Conservation (phyloP, 2,888 invertebrate genomes). For the Spodoptera picta region DNA sequence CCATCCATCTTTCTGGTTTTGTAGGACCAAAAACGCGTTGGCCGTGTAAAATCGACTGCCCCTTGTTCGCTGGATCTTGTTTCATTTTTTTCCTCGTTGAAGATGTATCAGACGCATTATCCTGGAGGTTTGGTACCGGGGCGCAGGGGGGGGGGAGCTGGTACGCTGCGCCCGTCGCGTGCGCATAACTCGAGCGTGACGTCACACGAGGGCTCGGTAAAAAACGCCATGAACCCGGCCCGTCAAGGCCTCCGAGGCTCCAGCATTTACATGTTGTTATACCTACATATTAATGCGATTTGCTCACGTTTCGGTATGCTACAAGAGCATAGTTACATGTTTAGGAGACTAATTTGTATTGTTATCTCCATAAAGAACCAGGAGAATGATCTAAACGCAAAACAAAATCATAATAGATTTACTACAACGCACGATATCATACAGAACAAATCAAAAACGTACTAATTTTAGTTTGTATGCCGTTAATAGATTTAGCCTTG, state of each 20-base stretch:
- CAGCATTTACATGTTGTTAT: slow-evolving; percentile 75
- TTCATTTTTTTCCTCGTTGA: slow-evolving; percentile 82
- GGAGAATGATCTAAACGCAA: slow-evolving; percentile 12
- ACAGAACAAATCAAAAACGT: background rate
- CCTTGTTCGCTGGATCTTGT: slow-evolving; percentile 76
- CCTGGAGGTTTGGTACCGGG: slow-evolving; percentile 81
- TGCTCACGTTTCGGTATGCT: slow-evolving; percentile 63
- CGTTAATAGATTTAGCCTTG: background rate
- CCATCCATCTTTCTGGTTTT: slow-evolving; percentile 74
- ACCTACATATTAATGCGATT: slow-evolving; percentile 68
- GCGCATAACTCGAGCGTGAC: slow-evolving; percentile 84
- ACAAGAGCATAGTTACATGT: slow-evolving; percentile 52
- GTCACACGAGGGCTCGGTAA: slow-evolving; percentile 81
- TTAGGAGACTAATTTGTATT: slow-evolving; percentile 50
- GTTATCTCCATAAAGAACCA: slow-evolving; percentile 21
- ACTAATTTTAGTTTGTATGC: background rate
- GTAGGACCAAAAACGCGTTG: slow-evolving; percentile 74
- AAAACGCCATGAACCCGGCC: slow-evolving; percentile 83
- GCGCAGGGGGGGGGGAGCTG: slow-evolving; percentile 56
- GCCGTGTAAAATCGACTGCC: slow-evolving; percentile 81
- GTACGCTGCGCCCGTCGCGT: slow-evolving; percentile 68
- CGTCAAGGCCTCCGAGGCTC: slow-evolving; percentile 81
- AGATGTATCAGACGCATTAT: slow-evolving; percentile 85
- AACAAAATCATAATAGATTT: slow-evolving; percentile 11
- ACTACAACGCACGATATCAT: slow-evolving; percentile 5